A percentile compares a stretch with the other conserved stretches of the same genome.
phyloP scores from a whole-genome alignment of 2,888 invertebrate genomes.

The Yponomeuta plumbellus region DNA sequence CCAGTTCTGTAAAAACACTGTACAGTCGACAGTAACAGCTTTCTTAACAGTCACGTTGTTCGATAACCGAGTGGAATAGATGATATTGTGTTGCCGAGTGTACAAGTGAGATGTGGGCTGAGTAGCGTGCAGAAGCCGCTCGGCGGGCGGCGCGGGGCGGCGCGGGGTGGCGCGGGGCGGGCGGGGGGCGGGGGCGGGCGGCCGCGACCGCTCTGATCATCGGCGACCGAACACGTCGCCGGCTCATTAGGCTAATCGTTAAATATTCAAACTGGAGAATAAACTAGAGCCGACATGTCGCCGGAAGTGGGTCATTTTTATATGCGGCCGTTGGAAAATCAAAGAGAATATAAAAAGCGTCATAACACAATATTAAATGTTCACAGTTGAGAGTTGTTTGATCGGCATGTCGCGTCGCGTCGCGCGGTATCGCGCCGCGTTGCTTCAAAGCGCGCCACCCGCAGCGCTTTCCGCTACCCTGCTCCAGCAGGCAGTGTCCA shows the following conservation, averaged over 20 bases:
- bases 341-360: neutral
- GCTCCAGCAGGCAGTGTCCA: neutral
- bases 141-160: too few species aligned
- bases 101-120: too few species aligned
- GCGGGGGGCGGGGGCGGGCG: too few species aligned
- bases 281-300: neutral
- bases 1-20: too few species aligned
- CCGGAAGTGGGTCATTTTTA: neutral
- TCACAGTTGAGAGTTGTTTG: neutral
- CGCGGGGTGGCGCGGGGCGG: too few species aligned
- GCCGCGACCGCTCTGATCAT: neutral
- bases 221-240: neutral
- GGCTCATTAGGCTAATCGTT: neutral
- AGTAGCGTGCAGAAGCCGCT: too few species aligned
- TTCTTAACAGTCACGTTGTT: too few species aligned
- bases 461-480: neutral
- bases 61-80: too few species aligned
- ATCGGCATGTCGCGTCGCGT: neutral
- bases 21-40: too few species aligned
- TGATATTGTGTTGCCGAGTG: too few species aligned
- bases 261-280: neutral
- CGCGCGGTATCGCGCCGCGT: neutral
- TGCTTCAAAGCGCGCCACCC: neutral
- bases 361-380: constrained; percentile 2
- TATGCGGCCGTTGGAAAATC: neutral